Evolutionary conservation across 2,888 invertebrate species (phyloP).

Genomic region (Hirtodrosophila duncani): DNA sequence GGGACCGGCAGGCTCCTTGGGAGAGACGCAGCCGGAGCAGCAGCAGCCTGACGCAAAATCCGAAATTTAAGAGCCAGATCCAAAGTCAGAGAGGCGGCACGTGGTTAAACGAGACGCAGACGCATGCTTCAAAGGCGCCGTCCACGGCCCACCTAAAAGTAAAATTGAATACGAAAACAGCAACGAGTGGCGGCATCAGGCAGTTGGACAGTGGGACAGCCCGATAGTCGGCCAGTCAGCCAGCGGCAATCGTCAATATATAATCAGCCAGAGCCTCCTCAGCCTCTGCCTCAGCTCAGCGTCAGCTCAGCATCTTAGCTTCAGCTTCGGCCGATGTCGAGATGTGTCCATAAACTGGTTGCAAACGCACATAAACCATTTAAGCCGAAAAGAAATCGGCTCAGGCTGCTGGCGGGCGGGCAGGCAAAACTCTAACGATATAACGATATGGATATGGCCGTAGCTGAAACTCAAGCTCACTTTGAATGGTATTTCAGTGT

Average conservation of each 20-base stretch:
- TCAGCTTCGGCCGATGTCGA: conserved; percentile 38
- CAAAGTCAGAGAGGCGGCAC: too few relatives aligned
- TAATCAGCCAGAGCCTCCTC: conserved; percentile 25
- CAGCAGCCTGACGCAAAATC: too few relatives aligned
- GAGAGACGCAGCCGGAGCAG: too few relatives aligned
- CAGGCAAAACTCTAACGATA: conserved; percentile 53
- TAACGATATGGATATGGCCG: conserved; percentile 30
- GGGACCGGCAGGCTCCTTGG: too few relatives aligned
- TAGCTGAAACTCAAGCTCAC: conserved; percentile 29
- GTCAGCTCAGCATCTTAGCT: too few relatives aligned
- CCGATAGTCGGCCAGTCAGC: too few relatives aligned
- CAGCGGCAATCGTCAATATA: conserved; percentile 29
- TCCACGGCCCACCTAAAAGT: conserved; percentile 64
- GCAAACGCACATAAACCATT: conserved; percentile 72
- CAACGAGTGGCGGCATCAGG: conserved; percentile 11
- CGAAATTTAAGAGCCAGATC: too few relatives aligned
- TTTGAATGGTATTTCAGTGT: conserved; percentile 36
- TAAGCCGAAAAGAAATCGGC: conserved; percentile 71
- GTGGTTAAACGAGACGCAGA: conserved; percentile 70
- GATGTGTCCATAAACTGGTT: conserved; percentile 59
- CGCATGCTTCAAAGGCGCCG: conserved; percentile 70
- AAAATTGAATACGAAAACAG: conserved; percentile 49
- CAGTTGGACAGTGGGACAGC: background rate
- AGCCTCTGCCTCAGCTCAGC: conserved; percentile 8
- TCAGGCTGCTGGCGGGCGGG: too few relatives aligned